phyloP scores from a whole-genome alignment of 2,888 invertebrate genomes.

The Spodoptera littoralis region DNA sequence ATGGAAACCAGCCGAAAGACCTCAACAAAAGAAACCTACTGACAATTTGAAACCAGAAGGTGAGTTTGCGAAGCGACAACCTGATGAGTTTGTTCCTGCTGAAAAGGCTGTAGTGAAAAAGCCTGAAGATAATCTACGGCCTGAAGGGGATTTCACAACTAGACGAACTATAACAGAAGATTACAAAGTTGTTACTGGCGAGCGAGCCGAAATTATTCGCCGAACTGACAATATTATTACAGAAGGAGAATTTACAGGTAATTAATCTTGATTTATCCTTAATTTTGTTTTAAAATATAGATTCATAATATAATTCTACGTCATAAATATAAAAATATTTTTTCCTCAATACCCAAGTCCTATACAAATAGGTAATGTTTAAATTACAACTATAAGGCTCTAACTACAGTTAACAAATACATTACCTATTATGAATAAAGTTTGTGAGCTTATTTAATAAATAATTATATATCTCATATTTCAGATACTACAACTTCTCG shows the following conservation, averaged over 20 bases:
- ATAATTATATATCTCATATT: conserved; percentile 46
- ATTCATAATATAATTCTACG: too few relatives aligned
- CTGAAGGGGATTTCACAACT: conserved; percentile 89
- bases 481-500: conserved; percentile 92
- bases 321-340: too few relatives aligned
- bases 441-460: too few relatives aligned
- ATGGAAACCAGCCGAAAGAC: conserved; percentile 83
- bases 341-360: too few relatives aligned
- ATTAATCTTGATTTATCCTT: background rate
- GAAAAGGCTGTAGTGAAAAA: conserved; percentile 75
- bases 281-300: background rate
- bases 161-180: conserved; percentile 87
- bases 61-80: conserved; percentile 79
- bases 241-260: conserved; percentile 91
- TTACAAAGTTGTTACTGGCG: conserved; percentile 89
- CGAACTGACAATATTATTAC: conserved; percentile 91
- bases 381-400: too few relatives aligned
- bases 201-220: conserved; percentile 90
- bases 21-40: conserved; percentile 75
- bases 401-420: too few relatives aligned
- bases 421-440: too few relatives aligned
- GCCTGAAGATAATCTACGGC: conserved; percentile 59
- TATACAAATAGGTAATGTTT: too few relatives aligned
- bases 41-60: conserved; percentile 89
- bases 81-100: conserved; percentile 76